phyloP scores from a whole-genome alignment of 2,113 vertebrate species.

The Toxotes jaculatrix region DNA sequence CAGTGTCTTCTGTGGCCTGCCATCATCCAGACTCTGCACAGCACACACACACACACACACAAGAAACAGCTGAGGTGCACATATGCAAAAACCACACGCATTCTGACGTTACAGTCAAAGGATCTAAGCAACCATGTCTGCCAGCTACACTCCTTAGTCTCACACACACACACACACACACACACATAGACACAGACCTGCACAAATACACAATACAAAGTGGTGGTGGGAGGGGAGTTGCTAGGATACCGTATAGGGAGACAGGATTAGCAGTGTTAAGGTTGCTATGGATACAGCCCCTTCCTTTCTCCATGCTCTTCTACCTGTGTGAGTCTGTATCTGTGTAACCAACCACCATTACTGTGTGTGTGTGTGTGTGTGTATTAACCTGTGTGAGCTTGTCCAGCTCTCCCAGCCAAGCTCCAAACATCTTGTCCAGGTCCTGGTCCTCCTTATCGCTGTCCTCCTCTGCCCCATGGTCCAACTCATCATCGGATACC shows the following conservation, averaged over 20 bases:
- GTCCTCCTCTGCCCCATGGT: slow-evolving; percentile 97
- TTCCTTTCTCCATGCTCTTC: slow-evolving; percentile 27
- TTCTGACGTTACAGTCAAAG: slow-evolving; percentile 20
- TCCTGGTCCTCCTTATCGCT: slow-evolving; percentile 99
- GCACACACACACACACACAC: background rate
- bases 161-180: slow-evolving; percentile 20
- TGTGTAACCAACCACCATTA: slow-evolving; percentile 75
- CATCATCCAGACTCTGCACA: slow-evolving; percentile 93
- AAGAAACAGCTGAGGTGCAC: background rate
- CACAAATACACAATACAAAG: slow-evolving; percentile 22
- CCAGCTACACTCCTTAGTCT: slow-evolving; percentile 19
- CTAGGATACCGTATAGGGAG: slow-evolving; percentile 74
- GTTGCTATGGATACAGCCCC: slow-evolving; percentile 73
- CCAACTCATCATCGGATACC: slow-evolving; percentile 96
- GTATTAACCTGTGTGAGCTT: slow-evolving; percentile 83
- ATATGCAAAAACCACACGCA: slow-evolving; percentile 22
- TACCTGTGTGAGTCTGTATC: slow-evolving; percentile 55
- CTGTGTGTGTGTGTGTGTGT: slow-evolving; percentile 55
- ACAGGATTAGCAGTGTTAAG: slow-evolving; percentile 74
- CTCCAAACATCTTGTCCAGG: slow-evolving; percentile 99
- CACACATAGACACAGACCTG: background rate
- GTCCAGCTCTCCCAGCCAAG: slow-evolving; percentile 92
- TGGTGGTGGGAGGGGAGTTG: slow-evolving; percentile 65
- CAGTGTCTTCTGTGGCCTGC: slow-evolving; percentile 87
- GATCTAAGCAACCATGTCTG: slow-evolving; percentile 35